phyloP scores from a whole-genome alignment of 2,888 invertebrate species.

The Linnaemya vulpina region DNA sequence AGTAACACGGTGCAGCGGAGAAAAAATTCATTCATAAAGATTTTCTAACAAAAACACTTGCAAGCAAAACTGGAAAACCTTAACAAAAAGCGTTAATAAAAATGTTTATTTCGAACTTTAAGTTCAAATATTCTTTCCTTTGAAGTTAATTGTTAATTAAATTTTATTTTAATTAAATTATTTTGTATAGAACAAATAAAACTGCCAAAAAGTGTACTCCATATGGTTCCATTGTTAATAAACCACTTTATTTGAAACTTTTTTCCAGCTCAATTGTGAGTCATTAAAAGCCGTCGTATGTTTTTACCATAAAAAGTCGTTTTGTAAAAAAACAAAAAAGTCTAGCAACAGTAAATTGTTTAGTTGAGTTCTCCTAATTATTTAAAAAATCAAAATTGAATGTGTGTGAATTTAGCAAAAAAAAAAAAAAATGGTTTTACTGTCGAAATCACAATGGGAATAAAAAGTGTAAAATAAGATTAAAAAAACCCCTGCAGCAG shows the following conservation, averaged over 20 bases:
- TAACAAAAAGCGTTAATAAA: not conserved
- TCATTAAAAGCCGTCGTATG: slow-evolving; percentile 21
- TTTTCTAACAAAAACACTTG: too few species aligned
- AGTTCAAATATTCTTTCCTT: not conserved
- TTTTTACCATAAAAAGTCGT: slow-evolving; percentile 10
- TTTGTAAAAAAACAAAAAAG: not conserved
- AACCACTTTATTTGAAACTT: slow-evolving; percentile 19
- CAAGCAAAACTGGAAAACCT: not conserved
- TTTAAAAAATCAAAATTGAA: slow-evolving; percentile 33
- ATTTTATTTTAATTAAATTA: slow-evolving; percentile 28
- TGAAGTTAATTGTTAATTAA: slow-evolving; percentile 4
- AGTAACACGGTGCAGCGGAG: not conserved
- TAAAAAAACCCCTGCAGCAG: not conserved
- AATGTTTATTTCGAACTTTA: not conserved
- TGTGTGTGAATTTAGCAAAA: slow-evolving; percentile 19
- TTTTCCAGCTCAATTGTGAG: slow-evolving; percentile 9
- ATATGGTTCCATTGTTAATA: slow-evolving; percentile 11
- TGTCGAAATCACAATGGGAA: slow-evolving; percentile 43
- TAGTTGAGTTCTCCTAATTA: slow-evolving; percentile 49
- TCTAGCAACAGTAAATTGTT: slow-evolving; percentile 8
- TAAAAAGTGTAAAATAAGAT: slow-evolving; percentile 1
- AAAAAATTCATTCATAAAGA: too few species aligned
- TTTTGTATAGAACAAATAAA: not conserved
- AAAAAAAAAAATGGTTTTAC: not conserved
- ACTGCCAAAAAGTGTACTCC: not conserved